Percentiles rank a stretch among this genome's conserved stretches.
Evolutionary conservation across 2,888 invertebrate genomes (phyloP).

Genomic region (Hydraecia micacea): DNA sequence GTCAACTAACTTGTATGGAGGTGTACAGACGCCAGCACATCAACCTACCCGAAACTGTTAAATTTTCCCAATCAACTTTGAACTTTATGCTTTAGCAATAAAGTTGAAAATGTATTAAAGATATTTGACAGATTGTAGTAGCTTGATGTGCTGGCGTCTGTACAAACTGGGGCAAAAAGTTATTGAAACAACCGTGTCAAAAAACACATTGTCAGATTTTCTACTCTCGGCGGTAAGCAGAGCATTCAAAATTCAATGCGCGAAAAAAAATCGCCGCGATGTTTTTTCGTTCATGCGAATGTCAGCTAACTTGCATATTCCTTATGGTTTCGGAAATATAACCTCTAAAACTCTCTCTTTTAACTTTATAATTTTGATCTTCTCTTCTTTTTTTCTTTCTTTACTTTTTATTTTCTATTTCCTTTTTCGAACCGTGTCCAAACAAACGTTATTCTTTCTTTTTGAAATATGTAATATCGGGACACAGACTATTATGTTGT

Average conservation of each 20-base stretch:
- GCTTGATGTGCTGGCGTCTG: too few species aligned
- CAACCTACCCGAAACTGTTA: too few species aligned
- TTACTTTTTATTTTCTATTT: too few species aligned
- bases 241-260: not conserved
- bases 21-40: too few species aligned
- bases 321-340: not conserved
- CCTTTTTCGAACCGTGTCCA: not conserved
- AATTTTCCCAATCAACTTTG: too few species aligned
- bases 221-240: not conserved
- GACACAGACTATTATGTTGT: not conserved
- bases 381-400: not conserved
- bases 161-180: too few species aligned
- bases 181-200: not conserved
- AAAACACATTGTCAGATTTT: too few species aligned
- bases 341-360: not conserved
- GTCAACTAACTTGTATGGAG: too few species aligned
- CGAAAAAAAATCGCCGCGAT: not conserved
- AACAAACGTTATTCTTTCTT: not conserved
- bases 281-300: not conserved
- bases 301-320: too few species aligned
- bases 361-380: not conserved
- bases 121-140: too few species aligned
- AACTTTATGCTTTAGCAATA: too few species aligned
- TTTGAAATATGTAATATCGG: not conserved
- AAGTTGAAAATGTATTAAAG: too few species aligned